Evolutionary conservation across 2,888 invertebrate species (phyloP).

Genomic region (Nycteola revayana): DNA sequence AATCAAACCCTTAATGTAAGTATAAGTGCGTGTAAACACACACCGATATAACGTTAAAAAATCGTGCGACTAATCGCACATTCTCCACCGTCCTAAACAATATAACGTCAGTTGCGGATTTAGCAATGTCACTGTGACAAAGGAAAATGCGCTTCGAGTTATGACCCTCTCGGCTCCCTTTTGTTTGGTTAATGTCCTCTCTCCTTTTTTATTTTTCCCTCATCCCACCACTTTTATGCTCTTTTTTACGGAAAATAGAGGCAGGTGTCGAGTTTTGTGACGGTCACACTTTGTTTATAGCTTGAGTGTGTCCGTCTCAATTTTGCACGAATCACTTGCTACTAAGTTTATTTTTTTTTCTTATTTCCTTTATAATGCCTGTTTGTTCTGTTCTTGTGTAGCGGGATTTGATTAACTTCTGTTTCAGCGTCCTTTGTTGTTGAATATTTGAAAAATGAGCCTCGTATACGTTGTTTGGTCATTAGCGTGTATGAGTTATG

Average conservation of each 20-base stretch:
- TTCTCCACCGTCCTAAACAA: constrained; percentile 49
- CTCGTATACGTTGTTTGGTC: too few species aligned
- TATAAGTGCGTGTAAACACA: too few species aligned
- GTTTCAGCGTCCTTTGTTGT: constrained; percentile 6
- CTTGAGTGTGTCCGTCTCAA: constrained; percentile 44
- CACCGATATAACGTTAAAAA: too few species aligned
- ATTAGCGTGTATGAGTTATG: too few species aligned
- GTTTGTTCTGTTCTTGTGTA: constrained; percentile 3
- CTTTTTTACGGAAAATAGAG: constrained; percentile 40
- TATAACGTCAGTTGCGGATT: constrained; percentile 62
- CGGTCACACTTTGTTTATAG: constrained; percentile 50
- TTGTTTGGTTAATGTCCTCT: constrained; percentile 68
- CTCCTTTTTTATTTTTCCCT: constrained; percentile 45
- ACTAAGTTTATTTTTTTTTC: constrained; percentile 1
- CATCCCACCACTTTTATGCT: constrained; percentile 46
- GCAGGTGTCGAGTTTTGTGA: constrained; percentile 58
- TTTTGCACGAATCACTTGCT: constrained; percentile 35
- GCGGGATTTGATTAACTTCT: constrained; percentile 14
- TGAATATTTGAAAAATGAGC: neutral
- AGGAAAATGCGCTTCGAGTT: constrained; percentile 67
- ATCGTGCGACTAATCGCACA: constrained; percentile 19
- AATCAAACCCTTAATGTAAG: too few species aligned
- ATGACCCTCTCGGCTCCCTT: constrained; percentile 70
- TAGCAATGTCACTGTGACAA: constrained; percentile 68
- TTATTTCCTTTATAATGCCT: constrained; percentile 10